Conservation (phyloP, 2,113 vertebrate genomes). For the Cranoglanis bouderius region DNA sequence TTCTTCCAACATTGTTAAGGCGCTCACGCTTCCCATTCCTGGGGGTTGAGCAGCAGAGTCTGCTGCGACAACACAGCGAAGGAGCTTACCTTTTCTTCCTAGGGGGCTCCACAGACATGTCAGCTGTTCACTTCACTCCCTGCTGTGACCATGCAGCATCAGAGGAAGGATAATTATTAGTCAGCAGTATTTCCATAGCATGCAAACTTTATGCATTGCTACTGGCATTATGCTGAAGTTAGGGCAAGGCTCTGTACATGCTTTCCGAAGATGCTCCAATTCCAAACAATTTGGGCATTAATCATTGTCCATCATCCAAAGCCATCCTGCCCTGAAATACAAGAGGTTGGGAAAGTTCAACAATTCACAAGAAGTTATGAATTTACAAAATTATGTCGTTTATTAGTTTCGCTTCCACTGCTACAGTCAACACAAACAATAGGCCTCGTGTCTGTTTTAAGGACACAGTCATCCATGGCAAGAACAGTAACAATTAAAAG, state of each 20-base stretch:
- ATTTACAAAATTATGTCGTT: not conserved
- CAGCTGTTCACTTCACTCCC: not conserved
- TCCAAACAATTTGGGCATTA: not conserved
- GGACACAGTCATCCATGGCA: not conserved
- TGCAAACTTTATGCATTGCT: not conserved
- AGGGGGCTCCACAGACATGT: not conserved
- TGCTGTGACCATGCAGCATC: not conserved
- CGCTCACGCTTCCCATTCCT: not conserved
- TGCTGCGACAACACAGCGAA: not conserved
- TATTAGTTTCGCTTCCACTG: not conserved
- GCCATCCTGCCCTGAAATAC: not conserved
- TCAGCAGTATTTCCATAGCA: not conserved
- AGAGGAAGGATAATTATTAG: not conserved
- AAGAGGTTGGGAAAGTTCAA: not conserved
- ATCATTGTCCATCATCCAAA: not conserved
- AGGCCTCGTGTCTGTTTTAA: not conserved
- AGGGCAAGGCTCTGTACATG: not conserved
- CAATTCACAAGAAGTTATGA: not conserved
- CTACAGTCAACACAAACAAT: not conserved
- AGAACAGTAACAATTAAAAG: not conserved
- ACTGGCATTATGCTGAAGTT: not conserved
- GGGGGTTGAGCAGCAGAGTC: not conserved
- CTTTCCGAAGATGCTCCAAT: not conserved
- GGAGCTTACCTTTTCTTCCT: not conserved
- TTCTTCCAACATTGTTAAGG: not conserved